Evolutionary conservation across 2,113 vertebrate species (phyloP), one percentile per base, ranked within the genome.

Genomic region (Trichomycterus rosablanca): DNA sequence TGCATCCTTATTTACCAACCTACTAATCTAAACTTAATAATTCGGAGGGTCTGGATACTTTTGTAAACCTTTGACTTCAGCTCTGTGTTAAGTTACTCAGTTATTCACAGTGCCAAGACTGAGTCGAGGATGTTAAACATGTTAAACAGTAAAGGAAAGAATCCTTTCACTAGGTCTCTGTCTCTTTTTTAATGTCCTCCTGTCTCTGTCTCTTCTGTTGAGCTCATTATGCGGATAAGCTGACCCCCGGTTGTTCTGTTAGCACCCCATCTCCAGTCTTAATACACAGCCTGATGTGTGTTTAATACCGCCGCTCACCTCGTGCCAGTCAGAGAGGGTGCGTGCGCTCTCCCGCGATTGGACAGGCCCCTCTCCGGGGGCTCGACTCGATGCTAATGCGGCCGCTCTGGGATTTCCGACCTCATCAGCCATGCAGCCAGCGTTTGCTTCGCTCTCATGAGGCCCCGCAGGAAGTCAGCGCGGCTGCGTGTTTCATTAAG

Each of bases 261-360:
- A 72, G 74, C 71, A 74, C 72, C 59, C 46, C 55, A 64, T 74
- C 77, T 79, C 73, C 54, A 73, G 78, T 79, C 78, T 69, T 82
- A 81, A 84, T 78, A 74, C 81, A 62, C 72, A 74, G 63, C 49
- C 74, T 83, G 82, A 85, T 83, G 79, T 81, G 70, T 75, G 71
- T 84, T 86, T 86, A 86, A 86, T 86, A 78, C 74, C 75, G 72
- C 59, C 69, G 15, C 68, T 79, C 79, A 83, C 81, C 80, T 80
- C 74, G 59, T 77, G 84, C 83, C 84, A 87, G 76, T 87, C 83
- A 83, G 75, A 23, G 20, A 6, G 40, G 56, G 67, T 74, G 78
- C 79, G 84, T 81, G 83, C 84, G 83, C 79, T 16, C 18, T 43
- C 45, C 54, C 80, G 80, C 77, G 81, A 79, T 80, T 81, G 75